phyloP scores from a whole-genome alignment of 1,140 invertebrate species.

The Pogonomyrmex californicus region DNA sequence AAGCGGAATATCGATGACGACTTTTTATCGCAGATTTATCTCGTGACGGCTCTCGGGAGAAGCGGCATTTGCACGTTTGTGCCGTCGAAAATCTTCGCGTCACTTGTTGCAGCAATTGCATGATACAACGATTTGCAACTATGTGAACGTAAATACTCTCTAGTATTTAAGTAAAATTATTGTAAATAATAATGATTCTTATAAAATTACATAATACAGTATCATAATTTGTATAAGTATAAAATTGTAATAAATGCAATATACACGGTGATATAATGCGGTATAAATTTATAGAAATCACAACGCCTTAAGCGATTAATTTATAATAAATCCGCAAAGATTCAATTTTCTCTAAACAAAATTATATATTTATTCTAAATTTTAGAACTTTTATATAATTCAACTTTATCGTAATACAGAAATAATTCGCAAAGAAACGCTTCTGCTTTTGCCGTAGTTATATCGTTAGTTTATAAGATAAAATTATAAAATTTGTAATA shows the following conservation, averaged over 20 bases:
- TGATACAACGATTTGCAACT: background rate
- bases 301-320: no score
- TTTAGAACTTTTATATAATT: slow-evolving; percentile 2
- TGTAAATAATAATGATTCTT: background rate
- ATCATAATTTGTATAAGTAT: no score
- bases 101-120: slow-evolving; percentile 19
- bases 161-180: background rate
- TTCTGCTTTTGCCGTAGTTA: background rate
- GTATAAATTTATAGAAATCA: no score
- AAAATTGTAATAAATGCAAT: no score
- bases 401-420: background rate
- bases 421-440: background rate
- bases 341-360: background rate
- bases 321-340: background rate
- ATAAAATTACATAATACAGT: no score
- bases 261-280: no score
- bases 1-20: slow-evolving; percentile 66
- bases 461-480: background rate
- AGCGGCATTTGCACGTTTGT: background rate
- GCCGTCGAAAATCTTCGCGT: background rate
- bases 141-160: background rate
- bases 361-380: background rate
- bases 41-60: background rate
- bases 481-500: background rate
- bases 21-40: slow-evolving; percentile 63